phyloP scores from a whole-genome alignment of 2,888 invertebrate species.

The Ectemnius cavifrons region DNA sequence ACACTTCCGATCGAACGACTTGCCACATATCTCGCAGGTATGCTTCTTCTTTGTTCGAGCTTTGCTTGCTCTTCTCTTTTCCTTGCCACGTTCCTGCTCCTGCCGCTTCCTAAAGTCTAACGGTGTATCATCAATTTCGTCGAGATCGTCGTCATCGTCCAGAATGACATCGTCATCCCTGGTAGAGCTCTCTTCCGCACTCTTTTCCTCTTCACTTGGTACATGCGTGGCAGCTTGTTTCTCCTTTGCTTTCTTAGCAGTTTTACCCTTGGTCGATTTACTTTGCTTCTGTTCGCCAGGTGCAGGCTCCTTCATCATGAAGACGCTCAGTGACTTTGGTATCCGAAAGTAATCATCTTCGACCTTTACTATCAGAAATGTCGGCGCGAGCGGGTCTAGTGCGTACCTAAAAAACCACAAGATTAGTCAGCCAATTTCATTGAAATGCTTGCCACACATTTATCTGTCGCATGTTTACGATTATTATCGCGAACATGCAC shows the following conservation, averaged over 20 bases:
- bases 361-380: conserved; percentile 71
- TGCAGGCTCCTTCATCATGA: conserved; percentile 69
- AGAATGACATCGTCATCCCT: neutral
- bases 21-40: conserved; percentile 69
- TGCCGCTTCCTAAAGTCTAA: conserved; percentile 59
- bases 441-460: conserved; percentile 21
- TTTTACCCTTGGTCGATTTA: conserved; percentile 1
- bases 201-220: conserved; percentile 5
- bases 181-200: neutral
- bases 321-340: conserved; percentile 69
- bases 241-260: neutral
- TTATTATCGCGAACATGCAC: conserved; percentile 53
- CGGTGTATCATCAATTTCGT: conserved; percentile 65
- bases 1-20: conserved; percentile 68
- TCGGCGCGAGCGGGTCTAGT: conserved; percentile 67
- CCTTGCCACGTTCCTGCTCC: conserved; percentile 23
- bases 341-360: conserved; percentile 72
- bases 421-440: conserved; percentile 59
- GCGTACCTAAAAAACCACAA: conserved; percentile 71
- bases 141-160: conserved; percentile 27
- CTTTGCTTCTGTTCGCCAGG: conserved; percentile 41
- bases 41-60: conserved; percentile 53
- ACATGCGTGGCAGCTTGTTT: conserved; percentile 1
- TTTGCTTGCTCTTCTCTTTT: conserved; percentile 5
- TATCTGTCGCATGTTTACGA: conserved; percentile 4